Evolutionary conservation across 2,113 vertebrate species (phyloP).

Genomic region (Prolemur simus): DNA sequence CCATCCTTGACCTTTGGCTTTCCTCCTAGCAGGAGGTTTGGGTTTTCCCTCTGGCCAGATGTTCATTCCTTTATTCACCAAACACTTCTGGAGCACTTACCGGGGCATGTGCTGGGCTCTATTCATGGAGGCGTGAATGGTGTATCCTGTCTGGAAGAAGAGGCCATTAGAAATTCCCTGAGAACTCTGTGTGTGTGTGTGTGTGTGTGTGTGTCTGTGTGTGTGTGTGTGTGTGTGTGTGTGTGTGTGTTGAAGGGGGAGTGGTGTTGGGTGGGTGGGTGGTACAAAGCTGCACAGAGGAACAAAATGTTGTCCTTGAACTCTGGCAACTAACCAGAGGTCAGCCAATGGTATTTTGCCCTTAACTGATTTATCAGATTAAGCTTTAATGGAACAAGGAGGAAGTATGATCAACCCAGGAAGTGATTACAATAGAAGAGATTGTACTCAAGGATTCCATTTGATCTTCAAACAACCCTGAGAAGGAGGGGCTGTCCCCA

Average conservation of each 20-base stretch:
- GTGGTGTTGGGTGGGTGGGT: background rate
- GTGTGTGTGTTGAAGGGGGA: too few species aligned
- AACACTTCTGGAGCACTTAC: background rate
- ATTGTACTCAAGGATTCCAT: conserved; percentile 3
- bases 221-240: background rate
- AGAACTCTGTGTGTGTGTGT: background rate
- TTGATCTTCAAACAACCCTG: conserved; percentile 53
- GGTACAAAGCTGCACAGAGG: background rate
- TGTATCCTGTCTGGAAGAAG: background rate
- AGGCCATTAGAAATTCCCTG: background rate
- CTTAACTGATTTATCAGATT: conserved; percentile 73
- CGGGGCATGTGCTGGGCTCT: background rate
- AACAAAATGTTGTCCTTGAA: conserved; percentile 61
- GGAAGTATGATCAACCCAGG: conserved; percentile 4
- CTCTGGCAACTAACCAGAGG: conserved; percentile 48
- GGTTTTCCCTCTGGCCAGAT: background rate
- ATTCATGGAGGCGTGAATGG: fast-evolving
- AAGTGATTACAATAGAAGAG: conserved; percentile 53
- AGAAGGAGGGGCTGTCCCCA: background rate
- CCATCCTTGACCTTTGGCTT: background rate
- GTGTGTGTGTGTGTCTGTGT: background rate
- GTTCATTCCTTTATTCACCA: background rate
- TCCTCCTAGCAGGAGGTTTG: background rate
- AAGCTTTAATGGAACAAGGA: conserved; percentile 57
- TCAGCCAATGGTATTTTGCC: conserved; percentile 55